Evolutionary conservation across 2,113 vertebrate species (phyloP).

Genomic region (Echinops telfairi): DNA sequence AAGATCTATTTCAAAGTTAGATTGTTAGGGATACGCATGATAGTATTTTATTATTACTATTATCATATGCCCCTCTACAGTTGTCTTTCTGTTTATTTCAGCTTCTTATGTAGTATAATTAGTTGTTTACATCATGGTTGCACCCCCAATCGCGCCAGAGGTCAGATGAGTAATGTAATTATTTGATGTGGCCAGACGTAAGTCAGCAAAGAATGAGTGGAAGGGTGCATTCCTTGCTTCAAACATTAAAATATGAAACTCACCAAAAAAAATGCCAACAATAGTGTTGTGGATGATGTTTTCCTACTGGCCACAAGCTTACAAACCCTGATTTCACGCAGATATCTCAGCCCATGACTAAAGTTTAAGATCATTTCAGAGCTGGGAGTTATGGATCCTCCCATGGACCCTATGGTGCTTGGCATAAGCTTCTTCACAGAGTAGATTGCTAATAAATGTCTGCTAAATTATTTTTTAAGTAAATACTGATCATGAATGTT

Average conservation of each 20-base stretch:
- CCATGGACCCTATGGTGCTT: neutral
- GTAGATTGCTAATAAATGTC: neutral
- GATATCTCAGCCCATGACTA: neutral
- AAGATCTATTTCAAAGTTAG: no score
- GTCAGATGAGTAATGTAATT: neutral
- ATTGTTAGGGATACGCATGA: no score
- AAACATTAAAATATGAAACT: constrained; percentile 34
- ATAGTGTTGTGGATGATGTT: neutral
- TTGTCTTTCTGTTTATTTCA: neutral
- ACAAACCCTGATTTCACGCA: neutral
- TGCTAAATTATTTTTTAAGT: neutral
- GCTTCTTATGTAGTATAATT: neutral
- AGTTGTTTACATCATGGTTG: neutral
- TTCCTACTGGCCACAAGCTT: neutral
- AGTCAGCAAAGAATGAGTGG: neutral
- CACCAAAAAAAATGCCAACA: neutral
- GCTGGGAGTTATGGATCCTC: neutral
- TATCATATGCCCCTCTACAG: neutral
- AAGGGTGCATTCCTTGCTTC: neutral
- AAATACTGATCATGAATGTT: neutral
- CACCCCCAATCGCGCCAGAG: neutral
- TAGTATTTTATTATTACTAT: no score
- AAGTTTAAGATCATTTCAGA: neutral
- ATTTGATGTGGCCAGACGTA: neutral
- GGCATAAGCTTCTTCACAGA: neutral